Evolutionary conservation across 2,888 invertebrate genomes (phyloP), one percentile per base, ranked within the genome.

Genomic region (Punctoribates punctum): DNA sequence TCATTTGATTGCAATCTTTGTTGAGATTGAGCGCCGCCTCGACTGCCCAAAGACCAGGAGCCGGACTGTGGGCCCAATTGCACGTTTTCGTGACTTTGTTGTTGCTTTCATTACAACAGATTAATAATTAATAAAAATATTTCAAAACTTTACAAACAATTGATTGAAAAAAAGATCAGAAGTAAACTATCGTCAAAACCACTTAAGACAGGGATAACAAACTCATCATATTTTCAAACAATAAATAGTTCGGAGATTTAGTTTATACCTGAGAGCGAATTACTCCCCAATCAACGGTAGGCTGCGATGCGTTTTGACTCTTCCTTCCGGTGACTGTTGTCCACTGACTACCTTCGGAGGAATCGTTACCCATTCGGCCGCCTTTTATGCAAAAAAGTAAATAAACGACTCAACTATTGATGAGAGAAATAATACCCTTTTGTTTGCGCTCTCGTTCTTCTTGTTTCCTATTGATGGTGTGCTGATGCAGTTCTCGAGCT

Each of bases 21-120:
- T 42, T 42, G 34, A 34, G 70, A 72, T 46, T 75, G 34, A 54
- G 73, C 48, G 73, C 76, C 76, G 72, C 76, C 76, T 27, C 73
- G 73, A 46, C 76, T 76, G 15, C 76, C 76, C 0, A 42, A 20
- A 29, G 73, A 57, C 72, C 60, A 60, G 6, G 25, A 38, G 38
- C 23, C 48, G 3, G 29, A 15, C 29, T 27, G n/a, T 38, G 38
- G 75, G 11, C 46, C 48, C 72, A 73, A 25, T 42, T 60, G 51
- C 0, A 70, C 42, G 42, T 70, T 70, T 13, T 70, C 70, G 54
- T 34, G 72, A 23, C 25, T 48, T 34, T 60, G 51, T 51, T 75
- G 57, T 38, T 65, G 27, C 54, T 60, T 11, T 75, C 25, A 11
- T 4, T 48, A 17, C 9, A 20, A 2, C 20, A 17, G 17, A 25